Percentiles rank a stretch among this genome's conserved stretches.
phyloP scores from a whole-genome alignment of 2,797 vertebrate species.

The Syngnathus rostellatus region DNA sequence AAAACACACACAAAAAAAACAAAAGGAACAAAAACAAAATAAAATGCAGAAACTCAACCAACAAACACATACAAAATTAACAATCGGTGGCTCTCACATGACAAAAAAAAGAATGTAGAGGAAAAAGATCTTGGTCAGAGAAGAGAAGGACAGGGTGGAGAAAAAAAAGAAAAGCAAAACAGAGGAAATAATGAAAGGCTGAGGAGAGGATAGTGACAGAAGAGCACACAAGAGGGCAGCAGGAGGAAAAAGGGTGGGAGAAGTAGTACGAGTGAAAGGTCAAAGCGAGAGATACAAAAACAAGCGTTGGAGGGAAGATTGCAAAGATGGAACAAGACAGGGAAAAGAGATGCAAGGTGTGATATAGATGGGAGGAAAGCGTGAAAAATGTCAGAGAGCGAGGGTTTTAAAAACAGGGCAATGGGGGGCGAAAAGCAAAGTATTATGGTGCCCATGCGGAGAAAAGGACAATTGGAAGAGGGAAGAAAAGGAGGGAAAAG shows the following conservation, averaged over 20 bases:
- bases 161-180: slow-evolving; percentile 80
- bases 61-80: slow-evolving; percentile 24
- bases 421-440: slow-evolving; percentile 57
- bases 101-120: slow-evolving; percentile 87
- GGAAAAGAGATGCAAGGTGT: neutral
- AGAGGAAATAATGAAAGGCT: slow-evolving; percentile 77
- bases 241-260: slow-evolving; percentile 27
- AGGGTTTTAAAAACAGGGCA: slow-evolving; percentile 23
- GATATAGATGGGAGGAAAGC: neutral
- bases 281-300: slow-evolving; percentile 8
- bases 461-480: slow-evolving; percentile 43
- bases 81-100: slow-evolving; percentile 72
- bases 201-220: slow-evolving; percentile 21
- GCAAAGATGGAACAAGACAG: slow-evolving; percentile 2
- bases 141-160: slow-evolving; percentile 76
- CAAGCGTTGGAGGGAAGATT: slow-evolving; percentile 7
- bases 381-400: slow-evolving; percentile 5
- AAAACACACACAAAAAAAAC: slow-evolving; percentile 56
- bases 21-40: slow-evolving; percentile 40
- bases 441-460: slow-evolving; percentile 80
- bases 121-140: slow-evolving; percentile 82
- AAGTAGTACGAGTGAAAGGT: slow-evolving; percentile 29
- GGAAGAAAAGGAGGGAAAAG: slow-evolving; percentile 14
- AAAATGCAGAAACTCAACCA: slow-evolving; percentile 30
- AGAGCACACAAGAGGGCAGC: slow-evolving; percentile 12